Base-by-base conservation (phyloP, 2,888 invertebrate species). In the Furcula furcula region DNA sequence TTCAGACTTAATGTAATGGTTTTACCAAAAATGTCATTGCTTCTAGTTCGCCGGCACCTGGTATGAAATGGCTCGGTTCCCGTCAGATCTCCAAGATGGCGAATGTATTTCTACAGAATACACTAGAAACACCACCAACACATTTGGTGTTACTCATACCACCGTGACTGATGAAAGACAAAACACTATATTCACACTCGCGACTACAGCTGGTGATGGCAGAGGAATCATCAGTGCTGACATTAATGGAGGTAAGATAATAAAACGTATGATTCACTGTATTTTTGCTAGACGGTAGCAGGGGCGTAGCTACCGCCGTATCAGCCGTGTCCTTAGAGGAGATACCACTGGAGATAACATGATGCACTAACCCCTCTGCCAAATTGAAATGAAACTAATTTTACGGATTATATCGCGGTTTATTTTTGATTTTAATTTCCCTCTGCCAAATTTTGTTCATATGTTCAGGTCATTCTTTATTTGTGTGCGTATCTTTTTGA, bases 61-160 rank as follows among this genome's bases (percentile, higher is more conserved):
- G 88, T 64, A 76, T 30, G 86, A 87, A 55, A 46, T 73, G 1
- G 63, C 77, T 1, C 62, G 83, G 1, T 86, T 74, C 65, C 87
- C 88, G 0, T 82, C 83, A 3, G 69, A 68, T 7, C 35, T 78
- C 0, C 79, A 81, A 57, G 51, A 54, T 1, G 85, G 85, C 0
- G 70, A 75, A 36, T 88, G 88, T 35, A 54, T 64, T 0, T 40
- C 62, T 7, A 59, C 50, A 1, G 32, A 57, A 4, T 69, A 66
- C 28, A 21, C 16, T 0, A 5, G 51, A 0, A 45, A 31, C 12
- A 41, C 40, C 7, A 34, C 45, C 9, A 65, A 62, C 32, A 27
- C 43, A 0, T 51, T 76, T 16, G 46, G 16, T 0, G 33, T 83
- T 1, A 63, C 54, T 0, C 68, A 75, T 27, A 76, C 55, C 0